Conservation (phyloP, 1,140 invertebrate species). For the Cyclina sinensis region DNA sequence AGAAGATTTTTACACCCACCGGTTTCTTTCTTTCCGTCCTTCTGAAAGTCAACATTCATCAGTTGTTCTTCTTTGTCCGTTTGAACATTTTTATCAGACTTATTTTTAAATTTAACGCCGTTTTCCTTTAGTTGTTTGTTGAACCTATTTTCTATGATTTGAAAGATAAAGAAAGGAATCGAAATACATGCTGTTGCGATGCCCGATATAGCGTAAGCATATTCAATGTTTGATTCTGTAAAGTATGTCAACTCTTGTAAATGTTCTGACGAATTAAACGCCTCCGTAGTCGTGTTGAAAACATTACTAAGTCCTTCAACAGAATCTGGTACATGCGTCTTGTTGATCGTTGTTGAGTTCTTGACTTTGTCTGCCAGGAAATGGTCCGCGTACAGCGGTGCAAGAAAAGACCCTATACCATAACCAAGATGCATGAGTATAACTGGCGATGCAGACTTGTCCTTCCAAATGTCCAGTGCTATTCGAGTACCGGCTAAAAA, state of each 20-base stretch:
- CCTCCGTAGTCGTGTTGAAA: background rate
- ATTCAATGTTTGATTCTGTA: slow-evolving; percentile 71
- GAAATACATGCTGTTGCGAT: slow-evolving; percentile 49
- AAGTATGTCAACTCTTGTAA: background rate
- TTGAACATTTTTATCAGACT: no score
- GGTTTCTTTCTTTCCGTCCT: background rate
- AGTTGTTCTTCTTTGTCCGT: no score
- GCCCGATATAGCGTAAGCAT: slow-evolving; percentile 68
- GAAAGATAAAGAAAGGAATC: slow-evolving; percentile 68
- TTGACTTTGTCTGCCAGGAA: background rate
- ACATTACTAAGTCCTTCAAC: background rate
- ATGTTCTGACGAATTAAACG: background rate
- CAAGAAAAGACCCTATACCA: slow-evolving; percentile 41
- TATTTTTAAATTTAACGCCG: background rate
- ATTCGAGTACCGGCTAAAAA: background rate
- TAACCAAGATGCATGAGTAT: slow-evolving; percentile 49
- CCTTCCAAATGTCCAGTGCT: slow-evolving; percentile 3
- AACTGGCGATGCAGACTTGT: slow-evolving; percentile 28
- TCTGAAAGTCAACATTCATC: no score
- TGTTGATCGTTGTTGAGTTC: background rate
- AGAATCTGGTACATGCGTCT: background rate
- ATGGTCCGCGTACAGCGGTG: slow-evolving; percentile 8
- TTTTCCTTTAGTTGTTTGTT: background rate
- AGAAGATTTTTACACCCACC: background rate
- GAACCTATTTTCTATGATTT: slow-evolving; percentile 31